Evolutionary conservation across 2,888 invertebrate genomes (phyloP), one percentile per base, ranked within the genome.

Genomic region (Cheilosia scutellata): DNA sequence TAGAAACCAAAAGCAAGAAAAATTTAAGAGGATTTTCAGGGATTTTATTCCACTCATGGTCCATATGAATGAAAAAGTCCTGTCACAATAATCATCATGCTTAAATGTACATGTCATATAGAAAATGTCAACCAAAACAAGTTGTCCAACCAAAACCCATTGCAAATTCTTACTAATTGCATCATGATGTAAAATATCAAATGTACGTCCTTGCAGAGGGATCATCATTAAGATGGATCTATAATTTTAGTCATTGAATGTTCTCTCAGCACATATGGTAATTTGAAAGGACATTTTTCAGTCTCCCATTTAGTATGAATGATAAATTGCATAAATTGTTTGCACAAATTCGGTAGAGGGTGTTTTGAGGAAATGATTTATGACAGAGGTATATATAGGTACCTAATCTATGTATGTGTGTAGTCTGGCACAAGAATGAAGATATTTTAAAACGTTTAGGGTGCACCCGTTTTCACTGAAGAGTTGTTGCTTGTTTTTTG

Each of bases 281-380:
- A n/a, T 20, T 31, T 58, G 11, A 5, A 29, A 51, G 51, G 40
- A 65, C 40, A 29, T 27, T 42, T 47, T 68, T 51, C 42, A 60
- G 40, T 42, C 42, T 27, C 7, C n/a, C 9, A 7, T 42, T 42
- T 13, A 3, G 29, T 37, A 44, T 60, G 47, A 58, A 58, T 71
- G 75, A 75, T 75, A 75, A 75, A 75, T 75, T 75, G 75, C 55
- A 70, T 44, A 33, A 70, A 70, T 57, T 70, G 42, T 33, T 70
- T 70, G 44, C 44, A 31, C 44, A 70, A 68, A 40, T 49, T 53
- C 16, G 37, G 6, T 11, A 31, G 42, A 29, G 44, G 25, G 20
- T 2, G 13, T 44, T 0, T 25, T 51, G 27, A 13, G n/a, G 53
- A 66, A 53, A 55, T 66, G 66, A 66, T 66, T 66, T 66, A 66